Base-by-base conservation (phyloP, 2,888 invertebrate species). In the Zeuzera pyrina region DNA sequence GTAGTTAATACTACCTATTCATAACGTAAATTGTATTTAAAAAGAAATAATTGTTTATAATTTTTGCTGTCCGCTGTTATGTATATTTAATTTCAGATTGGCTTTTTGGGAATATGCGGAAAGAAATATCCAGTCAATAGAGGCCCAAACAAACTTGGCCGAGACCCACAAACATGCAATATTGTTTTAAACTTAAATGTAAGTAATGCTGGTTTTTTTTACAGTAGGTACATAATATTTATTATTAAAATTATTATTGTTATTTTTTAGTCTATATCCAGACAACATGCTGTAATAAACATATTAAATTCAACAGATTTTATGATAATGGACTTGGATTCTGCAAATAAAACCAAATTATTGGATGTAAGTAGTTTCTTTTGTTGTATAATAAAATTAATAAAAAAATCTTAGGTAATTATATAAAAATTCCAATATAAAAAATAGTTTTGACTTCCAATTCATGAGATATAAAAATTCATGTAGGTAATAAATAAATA, bases 201-300 rank as follows among this genome's bases (percentile, higher is more conserved):
- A 57, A 70, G 69, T 67, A 31, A 10, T 24, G 10, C 5, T 10
- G 2, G 24, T 24, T 19, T 7, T 8, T 19, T 19, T 8, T 7
- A 7, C 19, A 2, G 19, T 5, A 19, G 19, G 19, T n/a, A n/a
- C n/a, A n/a, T n/a, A n/a, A 22, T n/a, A 22, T 22, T 22, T 22
- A 4, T 10, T 22, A 22, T 22, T n/a, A 22, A 22, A 22, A 22
- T 22, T 11, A 22, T 12, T 16, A 10, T 11, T 15, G 12, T 21
- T 35, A 34, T 27, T 29, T 74, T 74, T 35, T 55, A 83, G 83
- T 73, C 79, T 2, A 52, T 83, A 34, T 83, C 83, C 12, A 60
- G 78, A 35, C 76, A 79, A 39, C 83, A 83, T 68, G 83, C 81
- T 6, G 74, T 83, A 2, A 72, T 83, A 42, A 79, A 79, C 43